phyloP scores from a whole-genome alignment of 2,888 invertebrate species.

The Agelastica alni region DNA sequence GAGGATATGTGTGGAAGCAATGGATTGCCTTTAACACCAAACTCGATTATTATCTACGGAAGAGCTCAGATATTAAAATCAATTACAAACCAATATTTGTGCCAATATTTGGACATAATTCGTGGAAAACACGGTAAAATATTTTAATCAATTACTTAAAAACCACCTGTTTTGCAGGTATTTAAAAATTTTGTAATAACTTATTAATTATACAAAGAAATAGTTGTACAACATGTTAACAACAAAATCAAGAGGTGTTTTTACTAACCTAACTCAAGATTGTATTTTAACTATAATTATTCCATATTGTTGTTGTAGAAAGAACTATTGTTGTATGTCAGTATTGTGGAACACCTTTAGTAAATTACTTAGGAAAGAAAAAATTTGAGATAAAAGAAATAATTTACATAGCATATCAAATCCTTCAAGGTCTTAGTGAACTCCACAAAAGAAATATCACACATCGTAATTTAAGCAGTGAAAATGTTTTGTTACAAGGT shows the following conservation, averaged over 20 bases:
- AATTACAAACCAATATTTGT: slow-evolving; percentile 79
- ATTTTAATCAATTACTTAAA: too few relatives aligned
- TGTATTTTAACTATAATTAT: too few relatives aligned
- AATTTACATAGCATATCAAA: slow-evolving; percentile 71
- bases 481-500: slow-evolving; percentile 78
- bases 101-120: slow-evolving; percentile 88
- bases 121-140: slow-evolving; percentile 91
- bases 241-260: too few relatives aligned
- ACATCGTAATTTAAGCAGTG: slow-evolving; percentile 79
- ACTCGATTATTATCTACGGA: slow-evolving; percentile 92
- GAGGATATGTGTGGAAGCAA: slow-evolving; percentile 93
- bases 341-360: slow-evolving; percentile 71
- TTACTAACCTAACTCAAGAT: too few relatives aligned
- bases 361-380: slow-evolving; percentile 57
- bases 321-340: slow-evolving; percentile 83
- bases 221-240: too few relatives aligned
- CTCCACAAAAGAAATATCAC: slow-evolving; percentile 75
- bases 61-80: slow-evolving; percentile 82
- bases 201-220: too few relatives aligned
- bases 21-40: slow-evolving; percentile 93
- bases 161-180: too few relatives aligned
- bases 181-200: too few relatives aligned
- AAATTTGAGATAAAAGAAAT: slow-evolving; percentile 60
- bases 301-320: slow-evolving; percentile 65
- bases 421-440: slow-evolving; percentile 71